Percentiles rank a stretch among this genome's conserved stretches.
These are phyloP conservation scores for Ridgeia piscesae DNA, from an alignment of 1,140 invertebrate species.

Conservation along the genomic window DNA sequence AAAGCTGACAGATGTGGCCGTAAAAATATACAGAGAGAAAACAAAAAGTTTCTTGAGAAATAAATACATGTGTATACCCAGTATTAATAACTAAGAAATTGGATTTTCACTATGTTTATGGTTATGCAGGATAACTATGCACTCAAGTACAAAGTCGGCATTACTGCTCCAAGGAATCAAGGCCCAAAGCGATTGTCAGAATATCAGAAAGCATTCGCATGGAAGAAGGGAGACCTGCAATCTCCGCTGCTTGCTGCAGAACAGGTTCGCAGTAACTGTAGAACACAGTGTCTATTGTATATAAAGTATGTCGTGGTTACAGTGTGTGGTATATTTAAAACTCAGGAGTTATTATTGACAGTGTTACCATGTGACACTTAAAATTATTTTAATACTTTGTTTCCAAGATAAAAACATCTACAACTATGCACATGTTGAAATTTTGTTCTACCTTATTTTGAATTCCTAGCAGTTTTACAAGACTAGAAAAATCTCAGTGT, in stretches of 20 bases:
- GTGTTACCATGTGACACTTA: background rate
- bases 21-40: too few species aligned
- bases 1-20: too few species aligned
- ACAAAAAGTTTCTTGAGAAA: too few species aligned
- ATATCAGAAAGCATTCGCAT: conserved; percentile 50
- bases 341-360: background rate
- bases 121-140: conserved; percentile 32
- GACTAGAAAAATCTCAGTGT: background rate
- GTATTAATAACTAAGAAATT: too few species aligned
- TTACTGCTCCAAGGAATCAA: conserved; percentile 39
- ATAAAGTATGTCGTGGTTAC: background rate
- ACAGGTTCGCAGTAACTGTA: conserved; percentile 38
- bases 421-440: background rate
- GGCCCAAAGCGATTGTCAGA: conserved; percentile 44
- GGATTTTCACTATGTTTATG: background rate
- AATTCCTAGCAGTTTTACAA: background rate
- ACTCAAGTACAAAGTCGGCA: conserved; percentile 49
- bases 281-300: background rate
- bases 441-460: background rate
- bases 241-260: conserved; percentile 51
- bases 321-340: background rate
- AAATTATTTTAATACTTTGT: background rate
- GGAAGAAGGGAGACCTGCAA: conserved; percentile 43
- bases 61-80: too few species aligned
- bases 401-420: background rate